Percentiles rank a stretch among this genome's conserved stretches.
phyloP scores from a whole-genome alignment of 2,888 invertebrate species.

The Dysmachus trigonus region DNA sequence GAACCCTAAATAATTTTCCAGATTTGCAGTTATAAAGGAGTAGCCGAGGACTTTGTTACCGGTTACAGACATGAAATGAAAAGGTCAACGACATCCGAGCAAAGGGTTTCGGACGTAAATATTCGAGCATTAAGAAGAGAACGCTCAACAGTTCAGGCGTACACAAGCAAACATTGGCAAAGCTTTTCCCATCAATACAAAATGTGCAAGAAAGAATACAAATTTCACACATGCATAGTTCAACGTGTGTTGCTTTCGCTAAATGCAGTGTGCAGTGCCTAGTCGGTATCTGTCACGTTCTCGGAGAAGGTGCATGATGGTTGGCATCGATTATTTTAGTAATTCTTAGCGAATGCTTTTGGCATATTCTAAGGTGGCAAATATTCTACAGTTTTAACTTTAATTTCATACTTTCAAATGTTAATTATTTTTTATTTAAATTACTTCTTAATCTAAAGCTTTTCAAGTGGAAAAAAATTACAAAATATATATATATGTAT shows the following conservation, averaged over 20 bases:
- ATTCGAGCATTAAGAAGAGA: background rate
- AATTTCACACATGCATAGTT: background rate
- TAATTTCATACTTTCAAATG: background rate
- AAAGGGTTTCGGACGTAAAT: slow-evolving; percentile 17
- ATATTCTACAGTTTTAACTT: background rate
- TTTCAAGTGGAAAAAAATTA: background rate
- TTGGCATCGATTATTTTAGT: background rate
- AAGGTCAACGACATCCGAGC: slow-evolving; percentile 5
- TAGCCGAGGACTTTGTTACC: background rate
- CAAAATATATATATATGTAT: background rate
- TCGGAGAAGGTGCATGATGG: background rate
- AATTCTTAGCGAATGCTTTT: background rate
- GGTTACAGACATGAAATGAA: slow-evolving; percentile 9
- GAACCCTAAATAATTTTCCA: background rate
- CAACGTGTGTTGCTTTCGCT: background rate
- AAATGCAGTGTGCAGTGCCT: background rate
- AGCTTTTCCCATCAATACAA: background rate
- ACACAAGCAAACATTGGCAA: background rate
- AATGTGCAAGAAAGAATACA: background rate
- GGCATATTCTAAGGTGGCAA: background rate
- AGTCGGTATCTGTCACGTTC: background rate
- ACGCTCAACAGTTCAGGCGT: background rate
- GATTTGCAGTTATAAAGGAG: slow-evolving; percentile 5
- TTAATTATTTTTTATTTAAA: background rate
- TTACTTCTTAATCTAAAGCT: background rate